phyloP scores from a whole-genome alignment of 1,140 invertebrate genomes.

The Acyrthosiphon pisum region DNA sequence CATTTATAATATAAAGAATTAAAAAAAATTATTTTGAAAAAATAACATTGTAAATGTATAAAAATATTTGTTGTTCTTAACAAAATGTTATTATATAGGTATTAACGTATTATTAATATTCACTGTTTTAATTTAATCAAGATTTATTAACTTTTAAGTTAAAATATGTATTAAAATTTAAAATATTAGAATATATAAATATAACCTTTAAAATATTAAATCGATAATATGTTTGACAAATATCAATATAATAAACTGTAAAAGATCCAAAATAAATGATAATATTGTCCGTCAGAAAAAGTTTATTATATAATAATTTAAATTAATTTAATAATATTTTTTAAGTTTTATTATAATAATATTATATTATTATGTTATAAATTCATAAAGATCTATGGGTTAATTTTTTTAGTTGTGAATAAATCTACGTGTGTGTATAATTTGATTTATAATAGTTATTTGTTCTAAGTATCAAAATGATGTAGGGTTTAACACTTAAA shows the following conservation, averaged over 20 bases:
- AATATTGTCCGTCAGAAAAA: too few species aligned
- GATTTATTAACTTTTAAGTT: too few species aligned
- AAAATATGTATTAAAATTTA: too few species aligned
- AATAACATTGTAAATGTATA: not conserved
- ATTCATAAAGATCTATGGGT: not conserved
- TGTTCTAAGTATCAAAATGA: not conserved
- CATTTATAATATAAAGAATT: not conserved
- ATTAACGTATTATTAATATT: too few species aligned
- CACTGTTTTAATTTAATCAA: too few species aligned
- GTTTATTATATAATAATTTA: too few species aligned
- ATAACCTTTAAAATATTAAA: not conserved
- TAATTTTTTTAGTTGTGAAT: not conserved
- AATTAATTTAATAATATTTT: not conserved
- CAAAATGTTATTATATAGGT: not conserved
- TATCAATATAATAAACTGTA: not conserved
- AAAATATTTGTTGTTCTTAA: not conserved
- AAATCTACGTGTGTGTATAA: not conserved
- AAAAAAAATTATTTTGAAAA: not conserved
- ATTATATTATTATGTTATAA: not conserved
- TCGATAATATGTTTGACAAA: not conserved
- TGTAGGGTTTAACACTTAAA: too few species aligned
- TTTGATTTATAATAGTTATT: not conserved
- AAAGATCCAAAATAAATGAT: too few species aligned
- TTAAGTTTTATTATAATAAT: not conserved
- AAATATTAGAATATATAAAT: too few species aligned